These are phyloP conservation scores for Hemaris fuciformis DNA, from an alignment of 2,888 invertebrate genomes.

Conservation along the genomic window DNA sequence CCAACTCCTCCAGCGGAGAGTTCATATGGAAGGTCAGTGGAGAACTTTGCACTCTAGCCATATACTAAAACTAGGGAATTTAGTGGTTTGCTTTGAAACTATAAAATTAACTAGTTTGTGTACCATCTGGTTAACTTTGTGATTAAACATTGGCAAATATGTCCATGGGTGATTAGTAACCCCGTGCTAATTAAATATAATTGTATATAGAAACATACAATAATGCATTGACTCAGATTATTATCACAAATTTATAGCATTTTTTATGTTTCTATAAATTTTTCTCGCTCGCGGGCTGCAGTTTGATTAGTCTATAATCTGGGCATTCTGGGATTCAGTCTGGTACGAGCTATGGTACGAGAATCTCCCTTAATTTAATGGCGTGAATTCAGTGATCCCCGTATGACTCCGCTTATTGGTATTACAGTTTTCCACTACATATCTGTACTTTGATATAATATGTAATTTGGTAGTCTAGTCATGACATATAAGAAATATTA, in stretches of 20 bases:
- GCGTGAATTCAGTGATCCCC: conserved; percentile 37
- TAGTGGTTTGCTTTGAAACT: no score
- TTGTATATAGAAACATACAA: not conserved
- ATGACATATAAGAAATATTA: no score
- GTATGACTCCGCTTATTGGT: conserved; percentile 19
- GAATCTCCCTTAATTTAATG: conserved; percentile 30
- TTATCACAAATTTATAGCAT: no score
- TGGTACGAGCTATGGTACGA: not conserved
- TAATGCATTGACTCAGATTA: not conserved
- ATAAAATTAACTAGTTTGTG: no score
- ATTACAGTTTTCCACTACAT: not conserved
- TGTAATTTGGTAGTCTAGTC: not conserved
- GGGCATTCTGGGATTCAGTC: conserved; percentile 7
- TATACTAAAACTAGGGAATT: no score
- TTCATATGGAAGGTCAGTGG: conserved; percentile 89
- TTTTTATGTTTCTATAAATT: not conserved
- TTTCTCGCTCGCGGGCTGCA: not conserved
- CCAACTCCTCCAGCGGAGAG: conserved; percentile 88
- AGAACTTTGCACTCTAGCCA: not conserved
- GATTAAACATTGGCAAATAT: not conserved
- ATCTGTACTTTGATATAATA: not conserved
- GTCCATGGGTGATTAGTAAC: not conserved
- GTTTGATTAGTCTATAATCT: not conserved
- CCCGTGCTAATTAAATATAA: not conserved
- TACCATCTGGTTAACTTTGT: not conserved